These are phyloP conservation scores for Cyanoramphus novaezelandiae DNA, from an alignment of 2,113 vertebrate species.

Conservation along the genomic window DNA sequence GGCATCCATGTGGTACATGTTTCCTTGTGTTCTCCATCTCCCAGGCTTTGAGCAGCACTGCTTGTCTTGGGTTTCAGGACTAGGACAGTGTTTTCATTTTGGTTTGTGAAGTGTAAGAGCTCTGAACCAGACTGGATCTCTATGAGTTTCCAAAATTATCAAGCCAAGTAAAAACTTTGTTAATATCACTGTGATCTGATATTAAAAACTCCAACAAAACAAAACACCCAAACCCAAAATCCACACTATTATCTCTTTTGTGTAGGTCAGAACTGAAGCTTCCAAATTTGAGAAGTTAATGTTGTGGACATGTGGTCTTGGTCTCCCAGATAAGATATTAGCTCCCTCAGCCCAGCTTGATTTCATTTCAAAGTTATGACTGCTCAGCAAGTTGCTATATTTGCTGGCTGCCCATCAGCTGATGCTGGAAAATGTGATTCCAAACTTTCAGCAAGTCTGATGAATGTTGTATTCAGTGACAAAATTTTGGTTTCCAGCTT, in stretches of 20 bases:
- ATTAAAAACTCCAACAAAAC: neutral
- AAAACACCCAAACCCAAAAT: fast-evolving
- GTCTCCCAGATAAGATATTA: neutral
- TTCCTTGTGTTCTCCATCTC: neutral
- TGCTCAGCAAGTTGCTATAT: neutral
- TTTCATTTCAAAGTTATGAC: neutral
- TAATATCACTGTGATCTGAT: neutral
- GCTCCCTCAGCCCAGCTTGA: neutral
- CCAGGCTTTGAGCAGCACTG: neutral
- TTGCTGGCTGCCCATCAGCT: neutral
- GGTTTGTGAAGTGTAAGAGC: neutral
- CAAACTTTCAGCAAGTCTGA: neutral
- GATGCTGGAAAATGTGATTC: conserved; percentile 9
- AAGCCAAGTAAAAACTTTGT: neutral
- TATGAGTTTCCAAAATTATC: neutral
- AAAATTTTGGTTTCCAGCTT: conserved; percentile 3
- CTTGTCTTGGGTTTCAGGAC: neutral
- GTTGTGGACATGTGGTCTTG: neutral
- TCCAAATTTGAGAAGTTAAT: neutral
- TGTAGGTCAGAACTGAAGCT: neutral
- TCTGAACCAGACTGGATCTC: neutral
- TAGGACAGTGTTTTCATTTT: neutral
- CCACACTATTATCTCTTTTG: neutral
- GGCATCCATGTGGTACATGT: fast-evolving
- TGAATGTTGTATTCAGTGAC: neutral